Base-by-base conservation (phyloP, 2,113 vertebrate genomes). In the Anarhynchus alexandrinus region DNA sequence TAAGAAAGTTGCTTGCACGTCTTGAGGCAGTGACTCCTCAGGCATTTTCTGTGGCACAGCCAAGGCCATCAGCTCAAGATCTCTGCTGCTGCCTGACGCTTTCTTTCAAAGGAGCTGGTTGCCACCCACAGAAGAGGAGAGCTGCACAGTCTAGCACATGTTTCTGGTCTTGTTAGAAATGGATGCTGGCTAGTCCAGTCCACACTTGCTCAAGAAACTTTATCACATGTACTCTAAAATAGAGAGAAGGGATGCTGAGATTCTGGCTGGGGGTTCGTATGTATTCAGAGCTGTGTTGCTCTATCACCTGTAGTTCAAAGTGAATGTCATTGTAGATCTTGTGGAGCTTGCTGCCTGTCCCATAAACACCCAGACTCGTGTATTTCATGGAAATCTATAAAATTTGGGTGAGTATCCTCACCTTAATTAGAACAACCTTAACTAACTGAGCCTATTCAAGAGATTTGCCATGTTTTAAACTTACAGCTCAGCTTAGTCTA, bases 91-190 rank as follows among this genome's bases (percentile, higher is more conserved):
- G 15, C 47, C 10, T 74, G 40, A 15, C 5, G 5, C 47, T 82
- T 93, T 76, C 40, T 69, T 72, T 57, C 78, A 82, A 11, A 58
- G 61, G 30, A 79, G 16, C 61, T 82, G 34, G 12, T 57, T 90
- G 42, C 61, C 59, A 59, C 49, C 43, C 1, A 2, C 0, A 2
- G 32, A 80, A 78, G 59, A 73, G 30, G 47, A 76, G 45, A 47
- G 25, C 47, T 88, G n/a, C 15, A 10, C 27, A 38, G 42, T 15
- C 19, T 25, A 45, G 18, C n/a, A 57, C 18, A 11, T 0, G 0
- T 80, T 88, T 88, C 64, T 82, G n/a, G 38, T 52, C 30, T 69
- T 38, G 8, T 76, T 92, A 45, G 64, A 52, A 43, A 17, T 22
- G 20, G n/a, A 34, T 74, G 34, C 36, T 83, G 85, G 27, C 52